Base-by-base conservation (phyloP, 2,888 invertebrate genomes). In the Nineta flava region DNA sequence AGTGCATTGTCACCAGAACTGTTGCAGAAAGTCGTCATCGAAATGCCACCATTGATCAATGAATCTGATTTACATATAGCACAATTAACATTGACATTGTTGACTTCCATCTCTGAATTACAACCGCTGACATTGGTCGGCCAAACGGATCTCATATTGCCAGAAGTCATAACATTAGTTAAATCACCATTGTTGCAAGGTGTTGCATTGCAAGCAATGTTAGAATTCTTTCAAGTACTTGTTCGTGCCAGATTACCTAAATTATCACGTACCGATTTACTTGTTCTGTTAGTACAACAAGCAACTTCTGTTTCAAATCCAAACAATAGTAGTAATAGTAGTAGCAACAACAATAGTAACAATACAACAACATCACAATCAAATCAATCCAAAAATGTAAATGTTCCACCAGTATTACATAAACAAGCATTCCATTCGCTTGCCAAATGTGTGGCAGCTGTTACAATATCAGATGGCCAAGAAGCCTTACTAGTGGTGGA, bases 11-110 rank as follows among this genome's bases (percentile, higher is more conserved):
- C 76, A 50, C 77, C 84, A 17, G 81, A 83, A 57, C 73, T 93
- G 55, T 69, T 94, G 48, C 71, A 71, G 54, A 63, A 80, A 72
- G 85, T 93, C 46, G 80, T 94, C 60, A 75, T 81, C 50, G 96
- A 97, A 68, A 75, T 96, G 59, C 92, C 94, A 9, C 83, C 91
- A 10, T 72, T 99, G 48, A 77, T 99, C 55, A 87, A 83, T 60
- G 99, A 99, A 68, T 79, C 87, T 42, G 99, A 99, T 71, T 74
- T 99, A 54, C 95, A 97, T 68, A 93, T 99, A 57, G 93, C 96
- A 46, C 96, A 96, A 70, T 77, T 88, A 59, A 88, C 91, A 19
- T 72, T 94, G 52, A 79, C 82, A 49, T 72, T 93, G 48, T 74
- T 94, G 49, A 88, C 88, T 53, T 83, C 87, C 48, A 83, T 90